Base-by-base conservation (phyloP, 2,888 invertebrate species). In the Trachelus stipa region DNA sequence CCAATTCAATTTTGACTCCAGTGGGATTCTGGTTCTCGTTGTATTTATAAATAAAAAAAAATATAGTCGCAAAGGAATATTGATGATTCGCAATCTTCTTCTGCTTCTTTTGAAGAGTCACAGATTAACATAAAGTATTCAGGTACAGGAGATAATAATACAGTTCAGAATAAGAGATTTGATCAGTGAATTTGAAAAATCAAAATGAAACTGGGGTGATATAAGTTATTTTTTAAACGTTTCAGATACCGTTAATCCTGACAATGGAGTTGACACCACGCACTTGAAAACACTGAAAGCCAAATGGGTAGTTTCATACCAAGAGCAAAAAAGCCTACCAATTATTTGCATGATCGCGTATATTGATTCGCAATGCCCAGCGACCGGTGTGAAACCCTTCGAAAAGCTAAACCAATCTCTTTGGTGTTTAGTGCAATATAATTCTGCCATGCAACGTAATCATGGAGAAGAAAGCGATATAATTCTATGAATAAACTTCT, bases 251-350 rank as follows among this genome's bases (percentile, higher is more conserved):
- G 56, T 56, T 23, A 56, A 23, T 56, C 56, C 23, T 56, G 23
- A 56, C 56, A 56, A 56, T 73, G 33, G 40, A 79, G 79, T 81
- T 80, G 75, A 82, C 81, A 81, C 77, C 81, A 81, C 79, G 68
- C 69, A 71, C 73, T 77, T 80, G 34, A 4, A 56, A 77, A 85
- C 85, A 84, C 69, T 82, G 81, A 85, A 85, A 85, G 85, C 84
- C 80, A 76, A 76, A 79, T 76, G 71, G 74, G 34, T 74, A 76
- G 74, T 73, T 74, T 56, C 73, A 79, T 71, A 77, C 73, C 76
- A 79, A 68, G 75, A 79, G 35, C 78, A 68, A 30, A 68, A 71
- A 34, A 23, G 71, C 23, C 56, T 23, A 56, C 6, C 56, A 56
- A 23, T 56, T 56, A 56, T 56, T 56, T 56, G 56, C 56, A 56